phyloP scores from a whole-genome alignment of 2,888 invertebrate genomes.

The Pterobdella sp. region DNA sequence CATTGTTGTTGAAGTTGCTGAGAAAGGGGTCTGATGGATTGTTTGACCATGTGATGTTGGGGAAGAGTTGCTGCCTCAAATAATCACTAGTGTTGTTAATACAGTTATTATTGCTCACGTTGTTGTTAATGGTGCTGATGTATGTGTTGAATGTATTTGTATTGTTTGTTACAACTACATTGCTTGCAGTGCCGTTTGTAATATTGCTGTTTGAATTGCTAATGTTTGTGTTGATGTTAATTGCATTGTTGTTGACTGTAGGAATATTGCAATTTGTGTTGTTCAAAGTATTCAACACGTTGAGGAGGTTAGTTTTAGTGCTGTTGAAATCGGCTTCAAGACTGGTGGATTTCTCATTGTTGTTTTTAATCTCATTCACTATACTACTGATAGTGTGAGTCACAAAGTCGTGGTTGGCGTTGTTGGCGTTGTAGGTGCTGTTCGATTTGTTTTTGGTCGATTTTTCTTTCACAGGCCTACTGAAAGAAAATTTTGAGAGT shows the following conservation, averaged over 20 bases:
- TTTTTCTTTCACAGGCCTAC: background rate
- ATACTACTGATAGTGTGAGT: background rate
- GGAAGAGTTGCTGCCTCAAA: constrained; percentile 23
- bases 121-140: background rate
- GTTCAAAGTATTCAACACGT: background rate
- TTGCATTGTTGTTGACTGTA: background rate
- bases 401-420: background rate
- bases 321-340: background rate
- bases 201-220: background rate
- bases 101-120: background rate
- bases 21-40: constrained; percentile 13
- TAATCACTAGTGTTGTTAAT: constrained; percentile 6
- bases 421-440: constrained; percentile 15
- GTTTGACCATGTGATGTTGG: constrained; percentile 22
- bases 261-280: background rate
- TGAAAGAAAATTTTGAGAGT: no score
- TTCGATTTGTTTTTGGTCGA: background rate
- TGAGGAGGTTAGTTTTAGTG: background rate
- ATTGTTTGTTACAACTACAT: background rate
- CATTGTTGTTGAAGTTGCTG: background rate
- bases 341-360: background rate
- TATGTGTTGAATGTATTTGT: background rate
- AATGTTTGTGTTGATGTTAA: constrained; percentile 3
- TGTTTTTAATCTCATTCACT: constrained; percentile 6
- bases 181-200: background rate